A percentile compares a stretch with the other conserved stretches of the same genome.
phyloP scores from a whole-genome alignment of 2,113 vertebrate species.

The Vimba vimba region DNA sequence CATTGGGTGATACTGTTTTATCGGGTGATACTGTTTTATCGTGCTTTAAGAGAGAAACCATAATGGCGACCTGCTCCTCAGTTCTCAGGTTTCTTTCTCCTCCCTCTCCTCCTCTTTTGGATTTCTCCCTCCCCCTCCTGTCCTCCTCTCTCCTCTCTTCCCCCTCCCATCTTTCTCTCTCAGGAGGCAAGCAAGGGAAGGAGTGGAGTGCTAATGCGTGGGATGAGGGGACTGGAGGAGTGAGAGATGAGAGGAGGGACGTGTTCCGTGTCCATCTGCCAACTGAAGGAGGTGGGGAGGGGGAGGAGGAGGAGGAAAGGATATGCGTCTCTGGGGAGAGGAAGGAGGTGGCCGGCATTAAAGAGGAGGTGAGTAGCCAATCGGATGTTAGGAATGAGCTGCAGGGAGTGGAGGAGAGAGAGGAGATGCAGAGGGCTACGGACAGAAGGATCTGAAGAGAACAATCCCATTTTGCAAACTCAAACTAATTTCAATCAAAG shows the following conservation, averaged over 20 bases:
- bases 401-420: conserved; percentile 54
- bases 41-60: conserved; percentile 34
- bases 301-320: conserved; percentile 76
- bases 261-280: conserved; percentile 76
- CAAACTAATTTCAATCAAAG: neutral
- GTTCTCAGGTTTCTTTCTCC: conserved; percentile 59
- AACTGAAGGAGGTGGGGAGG: conserved; percentile 67
- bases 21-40: neutral
- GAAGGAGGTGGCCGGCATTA: conserved; percentile 79
- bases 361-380: conserved; percentile 80
- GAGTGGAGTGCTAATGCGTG: conserved; percentile 76
- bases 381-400: conserved; percentile 42
- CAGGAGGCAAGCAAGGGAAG: conserved; percentile 78
- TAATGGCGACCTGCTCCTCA: conserved; percentile 66
- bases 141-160: conserved; percentile 52
- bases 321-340: conserved; percentile 70
- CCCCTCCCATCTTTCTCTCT: conserved; percentile 39
- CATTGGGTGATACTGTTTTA: neutral
- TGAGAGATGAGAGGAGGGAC: conserved; percentile 72
- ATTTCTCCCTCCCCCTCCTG: conserved; percentile 47
- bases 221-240: conserved; percentile 74
- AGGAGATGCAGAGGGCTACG: conserved; percentile 62
- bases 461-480: neutral
- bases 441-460: conserved; percentile 42
- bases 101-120: conserved; percentile 50